These are phyloP conservation scores for Hemaris fuciformis DNA, from an alignment of 2,888 invertebrate genomes.

Conservation along the genomic window DNA sequence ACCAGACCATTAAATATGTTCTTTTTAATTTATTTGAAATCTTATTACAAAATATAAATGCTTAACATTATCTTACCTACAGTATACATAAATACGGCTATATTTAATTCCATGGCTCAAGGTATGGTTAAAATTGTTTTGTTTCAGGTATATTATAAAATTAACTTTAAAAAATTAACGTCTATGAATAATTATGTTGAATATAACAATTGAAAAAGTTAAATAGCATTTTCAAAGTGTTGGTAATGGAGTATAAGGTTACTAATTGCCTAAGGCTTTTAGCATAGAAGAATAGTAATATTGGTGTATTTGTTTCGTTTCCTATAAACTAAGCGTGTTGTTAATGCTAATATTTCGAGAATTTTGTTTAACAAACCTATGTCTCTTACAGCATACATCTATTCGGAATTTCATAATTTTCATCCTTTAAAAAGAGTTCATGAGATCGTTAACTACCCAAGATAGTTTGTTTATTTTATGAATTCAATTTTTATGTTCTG, in stretches of 20 bases:
- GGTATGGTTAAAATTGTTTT: background rate
- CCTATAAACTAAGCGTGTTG: background rate
- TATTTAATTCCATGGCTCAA: background rate
- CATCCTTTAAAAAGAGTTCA: background rate
- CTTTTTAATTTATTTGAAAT: background rate
- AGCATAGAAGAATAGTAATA: background rate
- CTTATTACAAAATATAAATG: constrained; percentile 3
- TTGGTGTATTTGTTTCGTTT: background rate
- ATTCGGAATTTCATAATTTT: background rate
- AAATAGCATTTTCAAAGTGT: no score
- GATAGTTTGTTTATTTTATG: background rate
- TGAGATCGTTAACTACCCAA: background rate
- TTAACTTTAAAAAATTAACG: no score
- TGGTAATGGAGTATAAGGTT: no score
- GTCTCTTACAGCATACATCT: no score
- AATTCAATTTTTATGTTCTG: background rate
- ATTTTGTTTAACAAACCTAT: background rate
- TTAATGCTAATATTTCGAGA: constrained; percentile 11
- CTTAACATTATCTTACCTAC: background rate
- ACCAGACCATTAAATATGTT: background rate
- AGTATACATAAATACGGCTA: background rate
- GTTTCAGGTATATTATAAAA: background rate
- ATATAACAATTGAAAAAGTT: no score
- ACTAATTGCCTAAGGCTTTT: no score
- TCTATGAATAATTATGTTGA: no score